A percentile compares a stretch with the other conserved stretches of the same genome.
Evolutionary conservation across 2,113 vertebrate genomes (phyloP).

Genomic region (Sminthopsis crassicaudata): DNA sequence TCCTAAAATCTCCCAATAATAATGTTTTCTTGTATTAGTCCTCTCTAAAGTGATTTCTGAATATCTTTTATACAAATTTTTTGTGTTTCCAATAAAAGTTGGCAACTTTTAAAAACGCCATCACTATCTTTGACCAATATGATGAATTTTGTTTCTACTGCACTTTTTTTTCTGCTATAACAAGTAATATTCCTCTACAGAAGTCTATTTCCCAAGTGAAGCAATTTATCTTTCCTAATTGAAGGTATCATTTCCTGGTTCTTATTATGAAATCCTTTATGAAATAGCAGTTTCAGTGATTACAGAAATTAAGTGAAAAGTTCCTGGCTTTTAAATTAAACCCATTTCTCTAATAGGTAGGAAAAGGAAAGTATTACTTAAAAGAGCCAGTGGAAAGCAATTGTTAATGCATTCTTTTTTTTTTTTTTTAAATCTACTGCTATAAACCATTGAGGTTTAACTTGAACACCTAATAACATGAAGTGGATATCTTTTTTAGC

Average conservation of each 20-base stretch:
- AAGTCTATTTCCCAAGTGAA: background rate
- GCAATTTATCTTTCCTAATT: background rate
- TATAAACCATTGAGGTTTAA: slow-evolving; percentile 9
- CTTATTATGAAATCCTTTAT: slow-evolving; percentile 29
- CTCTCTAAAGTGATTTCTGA: background rate
- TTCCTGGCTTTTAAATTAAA: slow-evolving; percentile 20
- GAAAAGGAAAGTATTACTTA: slow-evolving; percentile 21
- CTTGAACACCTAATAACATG: slow-evolving; percentile 36
- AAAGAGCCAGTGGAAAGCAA: background rate
- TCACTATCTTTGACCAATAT: background rate
- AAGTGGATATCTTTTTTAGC: background rate
- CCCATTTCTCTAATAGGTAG: slow-evolving; percentile 40
- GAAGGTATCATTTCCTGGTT: background rate
- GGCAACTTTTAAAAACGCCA: background rate
- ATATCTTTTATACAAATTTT: background rate
- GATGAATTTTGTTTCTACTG: background rate
- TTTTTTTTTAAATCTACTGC: background rate
- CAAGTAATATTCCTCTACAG: background rate
- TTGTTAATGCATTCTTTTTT: background rate
- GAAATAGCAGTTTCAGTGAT: background rate
- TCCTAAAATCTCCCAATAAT: background rate
- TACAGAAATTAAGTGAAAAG: slow-evolving; percentile 7
- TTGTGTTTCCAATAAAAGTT: slow-evolving; percentile 23
- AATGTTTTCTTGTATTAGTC: background rate
- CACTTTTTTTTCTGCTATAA: background rate